Base-by-base conservation (phyloP, 2,888 invertebrate genomes). In the Tortricodes alternella region DNA sequence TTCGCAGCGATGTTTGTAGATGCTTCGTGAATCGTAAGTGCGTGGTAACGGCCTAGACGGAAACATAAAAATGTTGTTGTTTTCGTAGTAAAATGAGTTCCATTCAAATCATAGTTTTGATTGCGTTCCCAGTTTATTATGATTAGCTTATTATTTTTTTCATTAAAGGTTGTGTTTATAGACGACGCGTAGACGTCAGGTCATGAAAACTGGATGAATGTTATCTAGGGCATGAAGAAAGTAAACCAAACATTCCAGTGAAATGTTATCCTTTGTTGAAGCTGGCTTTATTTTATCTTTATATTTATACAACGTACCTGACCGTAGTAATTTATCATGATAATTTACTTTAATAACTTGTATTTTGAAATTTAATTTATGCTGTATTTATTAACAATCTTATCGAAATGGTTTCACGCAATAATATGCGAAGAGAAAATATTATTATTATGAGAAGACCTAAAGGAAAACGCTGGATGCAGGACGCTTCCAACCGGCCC, bases 71-170 rank as follows among this genome's bases (percentile, higher is more conserved):
- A 56, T 56, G 50, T 56, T 56, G 37, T 50, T 56, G 44, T 56
- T 50, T 50, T 50, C 56, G 50, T 50, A 50, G 49, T 56, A 56
- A 50, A 56, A 50, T 38, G 49, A 56, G 37, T 49, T 48, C 16
- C 43, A 56, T 56, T 56, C 56, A 56, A 56, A 56, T 56, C 49
- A 50, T 56, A 56, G 49, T 44, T 56, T 27, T 56, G 56, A 56
- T 56, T 56, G 50, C 43, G 56, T 23, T 23, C 37, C 11, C 43
- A 32, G 50, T 56, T 55, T 56, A 50, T 56, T 56, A 32, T 44
- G 50, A 56, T 56, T 44, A 44, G 49, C 41, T 55, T 51, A 39
- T 56, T 56, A 52, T 49, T 34, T 53, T 43, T 49, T 50, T 35
- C 24, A 39, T 46, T 27, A 15, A 16, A 11, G 8, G 13, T 32